Conservation (phyloP, 1,140 invertebrate genomes). For the Drosophila mayri region DNA sequence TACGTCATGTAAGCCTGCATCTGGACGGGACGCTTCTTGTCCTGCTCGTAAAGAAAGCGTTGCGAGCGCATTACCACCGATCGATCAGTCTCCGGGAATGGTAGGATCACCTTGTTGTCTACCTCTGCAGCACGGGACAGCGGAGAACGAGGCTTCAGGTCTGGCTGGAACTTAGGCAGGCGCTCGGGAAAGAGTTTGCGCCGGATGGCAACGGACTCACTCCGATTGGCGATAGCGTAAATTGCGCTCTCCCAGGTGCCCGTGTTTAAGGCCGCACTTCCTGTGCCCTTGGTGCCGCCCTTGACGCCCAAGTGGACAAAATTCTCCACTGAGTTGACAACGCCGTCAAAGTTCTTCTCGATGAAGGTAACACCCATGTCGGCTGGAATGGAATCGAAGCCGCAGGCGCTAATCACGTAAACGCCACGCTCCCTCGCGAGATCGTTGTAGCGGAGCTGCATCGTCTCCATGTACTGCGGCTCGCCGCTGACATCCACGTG, state of each 20-base stretch:
- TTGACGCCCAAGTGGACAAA: constrained; percentile 86
- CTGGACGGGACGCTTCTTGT: constrained; percentile 90
- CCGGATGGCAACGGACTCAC: constrained; percentile 88
- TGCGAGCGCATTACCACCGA: constrained; percentile 92
- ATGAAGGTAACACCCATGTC: constrained; percentile 93
- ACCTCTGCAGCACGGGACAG: constrained; percentile 88
- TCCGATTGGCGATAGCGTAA: constrained; percentile 88
- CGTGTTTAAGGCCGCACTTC: constrained; percentile 87
- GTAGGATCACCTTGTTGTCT: constrained; percentile 87
- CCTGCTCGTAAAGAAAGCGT: constrained; percentile 89
- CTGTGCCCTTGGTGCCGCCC: constrained; percentile 57
- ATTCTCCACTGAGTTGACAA: constrained; percentile 91
- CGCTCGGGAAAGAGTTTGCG: constrained; percentile 88
- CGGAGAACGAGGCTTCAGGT: constrained; percentile 85
- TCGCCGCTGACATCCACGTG: constrained; percentile 97
- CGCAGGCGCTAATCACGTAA: constrained; percentile 95
- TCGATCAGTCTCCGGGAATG: constrained; percentile 93
- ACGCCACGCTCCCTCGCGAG: constrained; percentile 91
- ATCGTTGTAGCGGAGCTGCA: constrained; percentile 93
- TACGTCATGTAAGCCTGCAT: constrained; percentile 88
- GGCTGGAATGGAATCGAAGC: constrained; percentile 94
- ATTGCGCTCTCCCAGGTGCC: constrained; percentile 94
- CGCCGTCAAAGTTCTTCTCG: constrained; percentile 90
- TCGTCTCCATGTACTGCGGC: constrained; percentile 94
- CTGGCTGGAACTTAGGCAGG: constrained; percentile 88